Conservation (phyloP, 2,888 invertebrate genomes). For the Platycheirus albimanus region DNA sequence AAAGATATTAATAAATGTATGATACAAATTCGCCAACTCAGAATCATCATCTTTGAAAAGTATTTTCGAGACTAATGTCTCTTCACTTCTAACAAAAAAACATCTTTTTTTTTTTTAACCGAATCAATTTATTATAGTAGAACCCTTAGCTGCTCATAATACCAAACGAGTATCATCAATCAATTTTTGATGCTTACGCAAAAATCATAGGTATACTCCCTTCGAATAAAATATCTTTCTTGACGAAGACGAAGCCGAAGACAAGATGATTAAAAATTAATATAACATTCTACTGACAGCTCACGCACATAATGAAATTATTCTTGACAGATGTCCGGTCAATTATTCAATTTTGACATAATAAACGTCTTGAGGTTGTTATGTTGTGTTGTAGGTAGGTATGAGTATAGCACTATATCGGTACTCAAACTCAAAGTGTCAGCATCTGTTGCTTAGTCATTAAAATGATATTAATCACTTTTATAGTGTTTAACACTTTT, state of each 20-base stretch:
- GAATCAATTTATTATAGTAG: no score
- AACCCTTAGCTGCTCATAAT: no score
- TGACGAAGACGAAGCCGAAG: not conserved
- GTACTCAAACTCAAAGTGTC: not conserved
- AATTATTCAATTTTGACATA: slow-evolving; percentile 46
- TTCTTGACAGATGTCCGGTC: slow-evolving; percentile 40
- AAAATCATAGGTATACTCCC: not conserved
- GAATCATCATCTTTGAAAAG: no score
- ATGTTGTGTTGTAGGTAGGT: no score
- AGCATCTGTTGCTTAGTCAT: slow-evolving; percentile 33
- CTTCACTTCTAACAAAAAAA: no score
- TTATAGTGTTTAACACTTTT: not conserved
- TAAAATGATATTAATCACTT: slow-evolving; percentile 44
- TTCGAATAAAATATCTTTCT: not conserved
- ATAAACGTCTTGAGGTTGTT: slow-evolving; percentile 29
- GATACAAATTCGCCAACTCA: no score
- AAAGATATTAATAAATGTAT: no score
- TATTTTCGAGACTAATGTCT: no score
- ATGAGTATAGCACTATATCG: not conserved
- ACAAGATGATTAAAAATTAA: slow-evolving; percentile 7
- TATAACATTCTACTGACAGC: not conserved
- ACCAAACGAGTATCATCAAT: no score
- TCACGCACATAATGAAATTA: slow-evolving; percentile 31
- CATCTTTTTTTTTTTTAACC: no score
- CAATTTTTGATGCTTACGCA: not conserved